Base-by-base conservation (phyloP, 2,888 invertebrate genomes). In the Hirtodrosophila confusa region DNA sequence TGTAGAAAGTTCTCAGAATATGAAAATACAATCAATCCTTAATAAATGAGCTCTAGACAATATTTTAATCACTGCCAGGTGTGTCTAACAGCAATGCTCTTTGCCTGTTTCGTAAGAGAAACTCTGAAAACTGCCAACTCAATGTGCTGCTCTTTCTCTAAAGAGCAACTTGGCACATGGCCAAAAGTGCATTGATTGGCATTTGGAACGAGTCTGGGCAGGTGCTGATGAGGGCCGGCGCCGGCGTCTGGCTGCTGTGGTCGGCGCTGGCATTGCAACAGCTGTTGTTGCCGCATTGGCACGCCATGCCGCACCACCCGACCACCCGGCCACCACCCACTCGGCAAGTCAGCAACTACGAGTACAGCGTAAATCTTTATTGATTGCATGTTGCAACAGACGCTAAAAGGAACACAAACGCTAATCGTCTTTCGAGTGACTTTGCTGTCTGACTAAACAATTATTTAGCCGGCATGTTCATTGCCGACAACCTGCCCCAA, bases 161-260 rank as follows among this genome's bases (percentile, higher is more conserved):
- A 84, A 88, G 87, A 78, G 75, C 66, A 84, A 80, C 88, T 88
- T 88, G 89, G 89, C 89, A 89, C 88, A 88, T 87, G 88, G 89
- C 88, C 88, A 88, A 88, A 74, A 80, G 69, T 86, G 86, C 84
- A 84, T 86, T 86, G 86, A 84, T 88, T 84, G 88, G 75, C 69
- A 69, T 82, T 85, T 70, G 68, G 65, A 68, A 61, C 71, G 54
- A 41, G 67, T 55, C 40, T 44, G 50, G 54, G 58, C 43, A 48
- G 62, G 40, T 60, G 80, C 55, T 75, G 79, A 45, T 47, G 82
- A 78, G 75, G 63, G 66, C 70, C 70, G 58, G 49, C 61, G 82
- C 69, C 79, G 83, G 78, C 79, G 82, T 73, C 83, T 87, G 82
- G 86, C 87, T 82, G 85, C 87, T 82, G 80, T 64, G 80, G 73